Evolutionary conservation across 2,797 vertebrate species (phyloP).

Genomic region (Mallotus villosus): DNA sequence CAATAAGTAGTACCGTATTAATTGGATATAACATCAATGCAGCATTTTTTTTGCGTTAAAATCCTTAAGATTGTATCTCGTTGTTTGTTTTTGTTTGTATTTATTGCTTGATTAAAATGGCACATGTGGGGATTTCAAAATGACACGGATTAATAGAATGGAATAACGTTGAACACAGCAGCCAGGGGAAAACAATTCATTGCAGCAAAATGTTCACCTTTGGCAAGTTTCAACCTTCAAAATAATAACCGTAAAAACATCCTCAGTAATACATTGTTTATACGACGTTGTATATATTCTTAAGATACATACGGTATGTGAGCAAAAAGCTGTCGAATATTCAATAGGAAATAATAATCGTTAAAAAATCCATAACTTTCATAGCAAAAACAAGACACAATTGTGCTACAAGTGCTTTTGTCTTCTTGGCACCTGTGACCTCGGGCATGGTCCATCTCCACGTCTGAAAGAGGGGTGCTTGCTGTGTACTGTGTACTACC

Average conservation of each 20-base stretch:
- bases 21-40: conserved; percentile 68
- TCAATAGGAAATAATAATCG: conserved; percentile 61
- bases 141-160: conserved; percentile 49
- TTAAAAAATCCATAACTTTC: conserved; percentile 51
- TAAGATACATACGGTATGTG: conserved; percentile 60
- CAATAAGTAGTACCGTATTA: conserved; percentile 40
- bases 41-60: conserved; percentile 68
- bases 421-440: conserved; percentile 72
- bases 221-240: conserved; percentile 68
- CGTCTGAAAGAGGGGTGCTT: conserved; percentile 49
- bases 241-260: conserved; percentile 50
- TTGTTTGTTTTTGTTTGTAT: conserved; percentile 55
- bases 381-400: conserved; percentile 70
- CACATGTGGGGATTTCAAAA: conserved; percentile 68
- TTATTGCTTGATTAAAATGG: conserved; percentile 82
- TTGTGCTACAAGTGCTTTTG: conserved; percentile 78
- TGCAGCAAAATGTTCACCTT: conserved; percentile 67
- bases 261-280: conserved; percentile 45
- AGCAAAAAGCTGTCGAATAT: conserved; percentile 45
- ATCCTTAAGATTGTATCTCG: conserved; percentile 45
- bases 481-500: conserved; percentile 39
- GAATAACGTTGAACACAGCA: conserved; percentile 46
- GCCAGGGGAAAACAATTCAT: conserved; percentile 46
- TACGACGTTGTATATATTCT: conserved; percentile 57
- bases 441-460: conserved; percentile 64